Conservation (phyloP, 2,113 vertebrate genomes). For the human (Homo sapiens) region GRCh38 chr14:41849501-41850000, state of each 20-base stretch:
- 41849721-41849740: background rate
- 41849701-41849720: background rate
- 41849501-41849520: background rate
- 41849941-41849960: background rate
- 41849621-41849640: background rate
- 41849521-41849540: background rate
- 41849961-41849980: background rate
- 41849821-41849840: background rate
- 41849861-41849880: background rate
- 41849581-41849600: background rate
- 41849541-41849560: background rate
- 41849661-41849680: background rate
- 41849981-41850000: background rate
- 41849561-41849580: background rate
- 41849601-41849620: background rate
- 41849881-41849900: background rate
- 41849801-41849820: background rate
- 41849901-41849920: background rate
- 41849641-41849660: background rate
- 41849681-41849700: background rate
- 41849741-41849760: background rate
- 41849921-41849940: background rate
- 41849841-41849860: background rate
- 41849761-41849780: background rate
- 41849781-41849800: rapidly evolving